phyloP scores from a whole-genome alignment of 2,113 vertebrate species.

The Hyla sarda region DNA sequence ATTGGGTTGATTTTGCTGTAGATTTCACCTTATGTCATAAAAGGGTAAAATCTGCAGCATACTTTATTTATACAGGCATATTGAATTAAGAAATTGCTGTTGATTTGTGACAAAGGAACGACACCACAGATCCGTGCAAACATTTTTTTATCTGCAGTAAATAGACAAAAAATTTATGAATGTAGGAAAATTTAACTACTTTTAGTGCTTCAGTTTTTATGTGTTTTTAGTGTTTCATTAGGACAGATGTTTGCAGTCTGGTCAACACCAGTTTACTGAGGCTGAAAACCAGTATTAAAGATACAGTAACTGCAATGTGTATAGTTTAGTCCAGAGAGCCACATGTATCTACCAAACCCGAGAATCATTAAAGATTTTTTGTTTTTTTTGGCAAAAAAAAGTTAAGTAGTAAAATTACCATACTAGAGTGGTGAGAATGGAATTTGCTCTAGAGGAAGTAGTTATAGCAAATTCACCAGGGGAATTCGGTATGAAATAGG shows the following conservation, averaged over 20 bases:
- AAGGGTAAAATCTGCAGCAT: no score
- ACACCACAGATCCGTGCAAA: no score
- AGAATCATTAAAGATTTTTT: background rate
- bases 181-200: no score
- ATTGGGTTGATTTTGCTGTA: background rate
- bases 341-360: background rate
- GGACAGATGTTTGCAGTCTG: no score
- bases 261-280: no score
- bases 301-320: no score
- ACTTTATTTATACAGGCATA: no score
- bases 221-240: no score
- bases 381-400: background rate
- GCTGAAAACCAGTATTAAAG: no score
- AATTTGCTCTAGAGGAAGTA: conserved; percentile 55
- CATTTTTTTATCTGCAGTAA: background rate
- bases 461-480: conserved; percentile 41
- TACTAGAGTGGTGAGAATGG: conserved; percentile 22
- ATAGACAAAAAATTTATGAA: background rate
- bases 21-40: no score
- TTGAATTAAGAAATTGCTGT: background rate
- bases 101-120: no score
- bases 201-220: no score
- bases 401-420: background rate
- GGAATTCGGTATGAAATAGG: conserved; percentile 54
- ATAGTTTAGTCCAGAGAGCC: background rate